Conservation (phyloP, 2,113 vertebrate genomes). For the Urocolius indicus region DNA sequence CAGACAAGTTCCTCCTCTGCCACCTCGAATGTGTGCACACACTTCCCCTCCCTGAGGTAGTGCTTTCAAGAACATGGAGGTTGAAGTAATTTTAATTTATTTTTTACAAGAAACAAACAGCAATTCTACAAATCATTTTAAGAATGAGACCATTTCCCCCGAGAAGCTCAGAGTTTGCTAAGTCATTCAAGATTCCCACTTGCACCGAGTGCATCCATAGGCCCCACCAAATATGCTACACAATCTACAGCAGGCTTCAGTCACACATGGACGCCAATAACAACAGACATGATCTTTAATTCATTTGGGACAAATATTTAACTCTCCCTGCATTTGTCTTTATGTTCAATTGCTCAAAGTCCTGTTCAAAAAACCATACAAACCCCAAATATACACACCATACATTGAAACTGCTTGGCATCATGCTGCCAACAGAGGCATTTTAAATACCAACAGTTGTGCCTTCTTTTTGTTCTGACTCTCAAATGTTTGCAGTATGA, state of each 20-base stretch:
- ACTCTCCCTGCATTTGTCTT: neutral
- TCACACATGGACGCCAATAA: accelerated
- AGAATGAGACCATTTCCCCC: neutral
- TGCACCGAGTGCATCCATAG: neutral
- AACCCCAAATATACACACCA: neutral
- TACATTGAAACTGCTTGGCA: accelerated
- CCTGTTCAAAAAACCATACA: neutral
- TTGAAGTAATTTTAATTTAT: conserved; percentile 16
- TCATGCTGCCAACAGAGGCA: neutral
- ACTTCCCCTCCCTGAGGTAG: neutral
- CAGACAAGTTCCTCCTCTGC: accelerated
- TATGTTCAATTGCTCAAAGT: neutral
- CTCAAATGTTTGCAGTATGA: neutral
- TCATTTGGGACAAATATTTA: neutral
- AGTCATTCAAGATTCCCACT: neutral
- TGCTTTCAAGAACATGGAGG: neutral
- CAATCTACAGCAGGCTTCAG: neutral
- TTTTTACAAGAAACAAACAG: neutral
- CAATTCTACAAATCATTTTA: neutral
- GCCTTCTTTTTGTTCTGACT: neutral
- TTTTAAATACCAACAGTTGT: neutral
- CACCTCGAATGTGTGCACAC: neutral
- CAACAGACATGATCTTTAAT: neutral
- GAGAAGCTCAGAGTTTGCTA: neutral
- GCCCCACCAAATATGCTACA: accelerated